Evolutionary conservation across 1,140 invertebrate species (phyloP).

Genomic region (Papilio helenus): DNA sequence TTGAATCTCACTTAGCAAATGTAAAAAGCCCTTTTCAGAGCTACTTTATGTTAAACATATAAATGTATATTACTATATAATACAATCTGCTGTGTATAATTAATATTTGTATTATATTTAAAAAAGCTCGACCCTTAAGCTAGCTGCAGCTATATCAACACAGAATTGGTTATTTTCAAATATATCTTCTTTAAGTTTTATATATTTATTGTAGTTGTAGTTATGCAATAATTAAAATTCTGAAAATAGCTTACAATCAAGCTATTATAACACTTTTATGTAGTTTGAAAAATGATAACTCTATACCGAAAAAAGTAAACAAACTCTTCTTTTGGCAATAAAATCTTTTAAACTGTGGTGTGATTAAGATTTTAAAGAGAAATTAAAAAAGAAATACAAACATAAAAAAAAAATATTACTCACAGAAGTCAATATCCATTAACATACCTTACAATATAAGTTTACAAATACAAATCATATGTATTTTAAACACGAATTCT

Average conservation of each 20-base stretch:
- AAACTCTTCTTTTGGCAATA: background rate
- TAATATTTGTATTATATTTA: slow-evolving; percentile 31
- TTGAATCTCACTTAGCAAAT: slow-evolving; percentile 18
- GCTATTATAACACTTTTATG: background rate
- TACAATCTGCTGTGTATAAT: slow-evolving; percentile 36
- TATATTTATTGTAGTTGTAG: slow-evolving; percentile 1
- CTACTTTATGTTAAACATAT: slow-evolving; percentile 30
- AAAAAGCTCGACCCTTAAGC: slow-evolving; percentile 29
- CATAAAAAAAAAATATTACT: background rate
- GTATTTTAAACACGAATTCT: background rate
- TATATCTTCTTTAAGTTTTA: background rate
- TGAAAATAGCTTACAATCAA: background rate
- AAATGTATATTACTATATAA: slow-evolving; percentile 4
- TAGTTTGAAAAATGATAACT: background rate
- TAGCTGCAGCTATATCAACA: slow-evolving; percentile 29
- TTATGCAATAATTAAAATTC: slow-evolving; percentile 15
- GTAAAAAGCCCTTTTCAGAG: slow-evolving; percentile 6
- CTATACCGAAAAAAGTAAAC: too few relatives aligned
- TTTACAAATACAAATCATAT: background rate
- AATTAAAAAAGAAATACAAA: background rate
- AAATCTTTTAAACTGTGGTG: background rate
- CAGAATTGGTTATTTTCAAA: slow-evolving; percentile 15
- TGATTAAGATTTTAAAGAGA: background rate
- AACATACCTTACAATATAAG: background rate
- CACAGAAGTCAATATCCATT: background rate